Conservation (phyloP, 35 echinoderm and acorn worm genomes). For the Ophioderma brevispina region DNA sequence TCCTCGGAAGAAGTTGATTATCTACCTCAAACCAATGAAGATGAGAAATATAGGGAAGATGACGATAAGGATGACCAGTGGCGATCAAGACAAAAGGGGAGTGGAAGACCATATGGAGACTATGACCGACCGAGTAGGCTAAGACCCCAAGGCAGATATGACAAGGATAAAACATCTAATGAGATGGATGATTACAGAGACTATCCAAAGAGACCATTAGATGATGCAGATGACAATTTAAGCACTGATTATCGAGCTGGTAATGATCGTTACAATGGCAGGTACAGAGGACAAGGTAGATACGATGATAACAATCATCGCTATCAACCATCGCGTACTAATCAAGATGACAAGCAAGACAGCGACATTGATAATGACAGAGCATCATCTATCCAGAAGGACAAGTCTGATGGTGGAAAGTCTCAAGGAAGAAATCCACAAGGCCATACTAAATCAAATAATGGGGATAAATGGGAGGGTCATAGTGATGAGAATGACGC, state of each 20-base stretch:
- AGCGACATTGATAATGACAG: too few relatives aligned
- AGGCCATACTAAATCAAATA: background rate
- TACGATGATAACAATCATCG: too few relatives aligned
- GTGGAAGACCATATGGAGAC: background rate
- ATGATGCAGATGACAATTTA: background rate
- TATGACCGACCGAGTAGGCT: background rate
- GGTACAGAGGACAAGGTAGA: too few relatives aligned
- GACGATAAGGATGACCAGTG: background rate
- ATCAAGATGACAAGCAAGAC: background rate
- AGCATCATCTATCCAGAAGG: too few relatives aligned
- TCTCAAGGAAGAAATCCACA: background rate
- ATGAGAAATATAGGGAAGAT: background rate
- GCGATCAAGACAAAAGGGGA: background rate
- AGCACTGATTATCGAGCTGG: background rate
- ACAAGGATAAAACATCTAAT: background rate
- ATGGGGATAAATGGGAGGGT: background rate
- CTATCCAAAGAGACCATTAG: background rate
- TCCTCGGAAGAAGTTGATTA: too few relatives aligned
- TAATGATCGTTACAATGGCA: background rate
- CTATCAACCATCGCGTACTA: background rate
- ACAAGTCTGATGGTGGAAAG: too few relatives aligned
- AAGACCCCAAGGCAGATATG: background rate
- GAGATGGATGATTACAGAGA: background rate
- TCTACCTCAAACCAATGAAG: background rate
- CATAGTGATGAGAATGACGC: background rate